Evolutionary conservation across 2,888 invertebrate species (phyloP), one percentile per base, ranked within the genome.

Genomic region (Meiosimyza platycephala): DNA sequence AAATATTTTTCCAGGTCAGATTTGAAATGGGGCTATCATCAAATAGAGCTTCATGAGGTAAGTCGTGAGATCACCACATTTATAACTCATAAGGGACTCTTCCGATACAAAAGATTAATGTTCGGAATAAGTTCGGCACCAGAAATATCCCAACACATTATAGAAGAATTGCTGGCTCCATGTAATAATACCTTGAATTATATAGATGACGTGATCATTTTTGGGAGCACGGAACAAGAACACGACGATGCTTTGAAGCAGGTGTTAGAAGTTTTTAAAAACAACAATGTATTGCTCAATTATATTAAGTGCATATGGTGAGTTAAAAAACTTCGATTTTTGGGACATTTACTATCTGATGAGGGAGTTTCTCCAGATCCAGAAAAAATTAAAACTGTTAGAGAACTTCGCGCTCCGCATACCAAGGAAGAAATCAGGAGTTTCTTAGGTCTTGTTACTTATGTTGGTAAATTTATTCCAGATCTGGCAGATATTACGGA

Each of bases 121-220:
- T 86, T 86, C 65, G 84, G 84, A 0, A 80, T 85, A 2, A 82
- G 83, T 57, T 85, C 82, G 76, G 75, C 77, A n/a, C 76, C 77
- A 47, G 76, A 76, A 71, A 52, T 52, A 82, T 76, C 78, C 62
- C 83, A 84, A 74, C 64, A 78, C 63, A 77, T 76, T 11, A 76
- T 83, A 54, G 78, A 83, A 75, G 78, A 77, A 48, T 79, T 80
- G 0, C 72, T 84, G 55, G 72, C 80, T 6, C 48, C 74, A 47
- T 82, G 83, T 71, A 72, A 78, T 67, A 80, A 80, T 47, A 77
- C 78, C 28, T 52, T 81, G 13, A 82, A 80, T 63, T 84, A 79
- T 62, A 48, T 77, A 3, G 74, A 77, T 64, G 77, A 79, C 69
- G 68, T 76, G 9, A 74, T 84, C 13, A 73, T 83, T 28, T 83